Conservation (phyloP, 53 echinoderm and acorn worm species). For the Hippasteria phrygiana region DNA sequence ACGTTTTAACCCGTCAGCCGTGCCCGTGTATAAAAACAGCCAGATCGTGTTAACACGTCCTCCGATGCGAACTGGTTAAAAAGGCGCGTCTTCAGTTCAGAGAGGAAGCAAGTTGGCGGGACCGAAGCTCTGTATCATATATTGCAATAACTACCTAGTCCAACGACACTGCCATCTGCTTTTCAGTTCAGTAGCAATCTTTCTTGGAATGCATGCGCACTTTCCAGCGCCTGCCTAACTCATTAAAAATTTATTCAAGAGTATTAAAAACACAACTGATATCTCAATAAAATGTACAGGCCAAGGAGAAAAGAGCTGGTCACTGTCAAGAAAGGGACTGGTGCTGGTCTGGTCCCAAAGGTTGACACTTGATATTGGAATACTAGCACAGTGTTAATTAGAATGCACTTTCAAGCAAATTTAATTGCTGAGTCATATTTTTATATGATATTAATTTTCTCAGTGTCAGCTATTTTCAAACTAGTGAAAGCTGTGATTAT, state of each 20-base stretch:
- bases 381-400: not conserved
- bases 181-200: not conserved
- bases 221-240: not conserved
- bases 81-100: not conserved
- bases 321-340: not conserved
- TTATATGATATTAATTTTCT: not conserved
- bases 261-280: not conserved
- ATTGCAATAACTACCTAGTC: not conserved
- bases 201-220: not conserved
- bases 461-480: not conserved
- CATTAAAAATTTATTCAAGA: not conserved
- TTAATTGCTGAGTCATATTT: not conserved
- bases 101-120: not conserved
- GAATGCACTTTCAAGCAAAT: not conserved
- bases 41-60: not conserved
- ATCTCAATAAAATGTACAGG: not conserved
- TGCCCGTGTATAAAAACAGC: no score
- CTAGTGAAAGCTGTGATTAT: not conserved
- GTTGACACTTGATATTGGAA: not conserved
- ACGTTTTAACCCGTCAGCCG: no score
- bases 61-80: not conserved
- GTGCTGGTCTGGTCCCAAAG: not conserved
- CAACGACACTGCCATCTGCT: constrained; percentile 4
- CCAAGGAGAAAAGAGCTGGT: not conserved
- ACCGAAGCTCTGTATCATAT: not conserved